Evolutionary conservation across 1,140 invertebrate genomes (phyloP).

Genomic region (Listronotus oregonensis): DNA sequence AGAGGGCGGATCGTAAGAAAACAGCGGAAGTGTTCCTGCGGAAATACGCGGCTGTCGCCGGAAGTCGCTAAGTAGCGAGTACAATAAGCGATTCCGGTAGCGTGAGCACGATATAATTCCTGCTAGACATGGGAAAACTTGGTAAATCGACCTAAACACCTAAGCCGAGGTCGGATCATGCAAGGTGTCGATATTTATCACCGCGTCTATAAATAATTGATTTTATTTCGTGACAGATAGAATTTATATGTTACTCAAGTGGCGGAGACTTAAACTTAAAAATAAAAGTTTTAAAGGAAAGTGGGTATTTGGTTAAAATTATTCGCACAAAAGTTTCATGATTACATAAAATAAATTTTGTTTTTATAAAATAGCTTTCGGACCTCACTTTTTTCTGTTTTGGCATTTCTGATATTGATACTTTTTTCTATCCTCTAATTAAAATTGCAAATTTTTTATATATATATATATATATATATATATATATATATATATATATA

Average conservation of each 20-base stretch:
- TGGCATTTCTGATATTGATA: too few species aligned
- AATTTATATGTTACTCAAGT: neutral
- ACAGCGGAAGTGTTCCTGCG: constrained; percentile 49
- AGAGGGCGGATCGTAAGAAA: constrained; percentile 43
- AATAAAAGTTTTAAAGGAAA: too few species aligned
- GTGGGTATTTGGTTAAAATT: too few species aligned
- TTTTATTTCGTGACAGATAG: constrained; percentile 2
- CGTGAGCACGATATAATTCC: constrained; percentile 45
- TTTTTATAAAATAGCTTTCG: too few species aligned
- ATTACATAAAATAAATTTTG: too few species aligned
- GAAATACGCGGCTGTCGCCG: constrained; percentile 49
- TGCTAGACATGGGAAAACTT: constrained; percentile 45
- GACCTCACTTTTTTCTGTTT: too few species aligned
- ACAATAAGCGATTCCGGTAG: constrained; percentile 54
- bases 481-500: too few species aligned
- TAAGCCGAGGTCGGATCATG: constrained; percentile 27
- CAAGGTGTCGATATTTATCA: constrained; percentile 31
- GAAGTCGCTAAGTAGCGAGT: constrained; percentile 53
- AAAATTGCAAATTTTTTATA: too few species aligned
- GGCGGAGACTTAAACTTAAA: neutral
- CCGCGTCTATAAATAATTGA: constrained; percentile 9
- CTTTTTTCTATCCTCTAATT: too few species aligned
- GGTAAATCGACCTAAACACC: constrained; percentile 32
- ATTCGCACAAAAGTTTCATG: too few species aligned
- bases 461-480: too few species aligned